phyloP scores from a whole-genome alignment of 2,113 vertebrate genomes.

The Motacilla alba region DNA sequence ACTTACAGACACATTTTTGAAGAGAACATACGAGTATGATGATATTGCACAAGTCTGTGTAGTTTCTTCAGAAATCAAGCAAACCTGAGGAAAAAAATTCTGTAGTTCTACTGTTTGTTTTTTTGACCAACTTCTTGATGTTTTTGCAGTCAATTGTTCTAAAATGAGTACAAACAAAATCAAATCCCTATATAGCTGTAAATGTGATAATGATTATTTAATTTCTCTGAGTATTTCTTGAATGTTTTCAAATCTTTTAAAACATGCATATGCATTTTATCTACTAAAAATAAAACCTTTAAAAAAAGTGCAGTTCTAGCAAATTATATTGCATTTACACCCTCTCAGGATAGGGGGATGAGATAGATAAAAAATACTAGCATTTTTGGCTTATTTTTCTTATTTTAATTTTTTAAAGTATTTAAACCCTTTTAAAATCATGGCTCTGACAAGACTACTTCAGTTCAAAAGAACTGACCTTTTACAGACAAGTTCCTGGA shows the following conservation, averaged over 20 bases:
- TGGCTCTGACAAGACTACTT: not conserved
- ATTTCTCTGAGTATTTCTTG: slow-evolving; percentile 42
- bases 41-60: slow-evolving; percentile 98
- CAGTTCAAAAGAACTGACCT: not conserved
- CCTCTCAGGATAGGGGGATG: not conserved
- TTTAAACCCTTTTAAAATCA: not conserved
- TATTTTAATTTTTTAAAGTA: not conserved
- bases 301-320: not conserved
- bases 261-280: slow-evolving; percentile 6
- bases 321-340: not conserved
- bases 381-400: not conserved
- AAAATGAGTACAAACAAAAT: not conserved
- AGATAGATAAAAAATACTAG: not conserved
- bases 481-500: not conserved
- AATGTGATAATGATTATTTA: slow-evolving; percentile 9
- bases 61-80: slow-evolving; percentile 83
- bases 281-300: slow-evolving; percentile 32
- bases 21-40: slow-evolving; percentile 97
- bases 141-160: slow-evolving; percentile 1
- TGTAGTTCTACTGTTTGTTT: not conserved
- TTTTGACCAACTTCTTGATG: slow-evolving; percentile 65
- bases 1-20: slow-evolving; percentile 94
- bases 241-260: slow-evolving; percentile 28
- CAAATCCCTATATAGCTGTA: not conserved
- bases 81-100: slow-evolving; percentile 69